Percentiles rank a stretch among this genome's conserved stretches.
Evolutionary conservation across 2,113 vertebrate genomes (phyloP).

Genomic region (Neogale vison): DNA sequence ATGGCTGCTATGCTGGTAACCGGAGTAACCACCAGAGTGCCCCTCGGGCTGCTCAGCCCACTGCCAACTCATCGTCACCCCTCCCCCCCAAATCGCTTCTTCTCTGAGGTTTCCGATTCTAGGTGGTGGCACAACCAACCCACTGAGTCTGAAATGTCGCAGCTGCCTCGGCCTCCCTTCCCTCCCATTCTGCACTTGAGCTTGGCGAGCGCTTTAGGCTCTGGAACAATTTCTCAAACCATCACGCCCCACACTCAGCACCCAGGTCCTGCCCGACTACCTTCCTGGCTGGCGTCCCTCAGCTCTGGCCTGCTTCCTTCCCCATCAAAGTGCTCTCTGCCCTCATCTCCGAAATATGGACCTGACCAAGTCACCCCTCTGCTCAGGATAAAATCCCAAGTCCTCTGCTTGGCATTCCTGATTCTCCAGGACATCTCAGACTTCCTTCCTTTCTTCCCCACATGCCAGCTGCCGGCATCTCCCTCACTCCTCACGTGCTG

Average conservation of each 20-base stretch:
- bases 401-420: not conserved
- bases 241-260: fast-evolving
- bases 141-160: not conserved
- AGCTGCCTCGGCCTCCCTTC: not conserved
- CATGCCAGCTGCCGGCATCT: not conserved
- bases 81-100: not conserved
- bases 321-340: not conserved
- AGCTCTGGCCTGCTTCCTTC: not conserved
- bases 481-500: not conserved
- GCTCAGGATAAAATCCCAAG: not conserved
- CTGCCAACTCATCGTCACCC: not conserved
- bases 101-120: not conserved
- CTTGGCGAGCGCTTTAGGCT: not conserved
- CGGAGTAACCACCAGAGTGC: not conserved
- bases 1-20: not conserved
- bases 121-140: not conserved
- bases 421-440: not conserved
- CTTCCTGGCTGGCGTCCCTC: not conserved
- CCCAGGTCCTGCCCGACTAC: not conserved
- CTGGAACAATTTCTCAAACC: not conserved
- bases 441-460: no score
- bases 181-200: not conserved
- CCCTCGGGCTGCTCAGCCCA: not conserved
- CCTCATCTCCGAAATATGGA: not conserved
- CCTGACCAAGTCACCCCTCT: not conserved